phyloP scores from a whole-genome alignment of 2,888 invertebrate species.

The Chloromyia formosa region DNA sequence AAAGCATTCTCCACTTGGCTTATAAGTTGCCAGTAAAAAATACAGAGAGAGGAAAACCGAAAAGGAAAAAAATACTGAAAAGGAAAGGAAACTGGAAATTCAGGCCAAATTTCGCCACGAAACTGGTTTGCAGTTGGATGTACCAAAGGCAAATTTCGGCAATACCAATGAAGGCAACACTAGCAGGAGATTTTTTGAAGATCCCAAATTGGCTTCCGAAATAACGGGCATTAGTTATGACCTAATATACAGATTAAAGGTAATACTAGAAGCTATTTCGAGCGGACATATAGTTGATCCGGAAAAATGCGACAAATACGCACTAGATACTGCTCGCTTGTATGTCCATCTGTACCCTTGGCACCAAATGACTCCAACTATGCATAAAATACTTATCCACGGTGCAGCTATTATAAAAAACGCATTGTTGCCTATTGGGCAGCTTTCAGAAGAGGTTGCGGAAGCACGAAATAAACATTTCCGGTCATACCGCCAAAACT shows the following conservation, averaged over 20 bases:
- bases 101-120: not conserved
- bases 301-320: not conserved
- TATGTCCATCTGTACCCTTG: not conserved
- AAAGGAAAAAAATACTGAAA: not conserved
- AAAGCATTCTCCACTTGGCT: not conserved
- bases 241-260: not conserved
- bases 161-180: not conserved
- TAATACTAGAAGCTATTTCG: not conserved
- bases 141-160: not conserved
- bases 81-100: not conserved
- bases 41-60: not conserved
- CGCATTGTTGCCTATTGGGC: not conserved
- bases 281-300: not conserved
- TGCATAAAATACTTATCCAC: slow-evolving; percentile 8
- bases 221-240: not conserved
- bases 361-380: not conserved
- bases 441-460: not conserved
- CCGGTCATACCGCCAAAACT: slow-evolving; percentile 49
- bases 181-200: not conserved
- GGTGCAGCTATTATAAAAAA: not conserved
- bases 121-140: not conserved
- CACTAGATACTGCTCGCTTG: not conserved
- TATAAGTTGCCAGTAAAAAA: not conserved
- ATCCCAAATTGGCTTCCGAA: not conserved
- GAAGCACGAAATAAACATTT: slow-evolving; percentile 53